phyloP scores from a whole-genome alignment of 2,797 vertebrate genomes.

The Anabacerthia variegaticeps region DNA sequence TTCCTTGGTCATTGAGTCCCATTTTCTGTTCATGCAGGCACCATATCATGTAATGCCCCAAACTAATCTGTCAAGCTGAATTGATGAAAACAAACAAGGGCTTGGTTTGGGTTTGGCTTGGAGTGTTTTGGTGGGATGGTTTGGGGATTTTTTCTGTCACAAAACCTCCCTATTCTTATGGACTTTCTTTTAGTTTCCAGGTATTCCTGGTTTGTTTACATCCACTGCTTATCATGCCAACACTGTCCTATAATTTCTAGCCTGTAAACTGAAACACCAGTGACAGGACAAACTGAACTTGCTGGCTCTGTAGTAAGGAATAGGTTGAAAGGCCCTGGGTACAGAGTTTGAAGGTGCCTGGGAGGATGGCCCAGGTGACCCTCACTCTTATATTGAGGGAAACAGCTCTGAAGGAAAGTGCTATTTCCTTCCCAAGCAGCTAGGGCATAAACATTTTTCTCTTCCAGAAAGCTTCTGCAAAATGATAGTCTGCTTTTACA shows the following conservation, averaged over 20 bases:
- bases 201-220: background rate
- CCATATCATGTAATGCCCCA: background rate
- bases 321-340: background rate
- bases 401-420: background rate
- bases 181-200: background rate
- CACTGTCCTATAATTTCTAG: background rate
- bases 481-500: slow-evolving; percentile 50
- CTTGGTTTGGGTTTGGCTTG: background rate
- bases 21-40: background rate
- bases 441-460: slow-evolving; percentile 21
- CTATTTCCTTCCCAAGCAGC: background rate
- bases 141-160: background rate
- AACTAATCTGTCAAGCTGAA: background rate
- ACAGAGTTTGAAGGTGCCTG: background rate
- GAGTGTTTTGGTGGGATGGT: background rate
- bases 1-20: background rate
- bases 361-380: background rate
- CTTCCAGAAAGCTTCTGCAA: slow-evolving; percentile 40
- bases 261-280: background rate
- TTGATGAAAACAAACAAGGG: background rate
- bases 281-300: background rate
- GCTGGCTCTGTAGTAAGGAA: background rate
- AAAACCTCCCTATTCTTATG: background rate
- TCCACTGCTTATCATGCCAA: background rate
- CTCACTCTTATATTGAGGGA: background rate